Conservation (phyloP, 2,797 vertebrate genomes). For the Fringilla coelebs region DNA sequence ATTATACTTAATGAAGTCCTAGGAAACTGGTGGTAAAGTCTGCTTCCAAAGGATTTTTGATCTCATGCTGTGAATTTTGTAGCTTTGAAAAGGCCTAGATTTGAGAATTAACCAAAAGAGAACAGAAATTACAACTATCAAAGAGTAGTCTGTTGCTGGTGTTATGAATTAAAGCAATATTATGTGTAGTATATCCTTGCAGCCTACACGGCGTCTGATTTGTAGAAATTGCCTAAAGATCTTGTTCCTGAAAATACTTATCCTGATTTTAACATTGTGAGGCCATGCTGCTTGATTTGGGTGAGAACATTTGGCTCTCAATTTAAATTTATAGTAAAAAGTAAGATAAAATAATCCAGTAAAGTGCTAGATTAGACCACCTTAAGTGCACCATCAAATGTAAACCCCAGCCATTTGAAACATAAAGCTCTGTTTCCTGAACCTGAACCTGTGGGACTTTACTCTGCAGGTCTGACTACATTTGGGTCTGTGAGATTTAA, state of each 20-base stretch:
- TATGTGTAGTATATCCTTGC: background rate
- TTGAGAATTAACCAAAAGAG: background rate
- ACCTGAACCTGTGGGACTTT: background rate
- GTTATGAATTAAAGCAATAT: background rate
- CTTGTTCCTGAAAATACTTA: background rate
- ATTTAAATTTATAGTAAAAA: background rate
- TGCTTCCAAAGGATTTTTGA: background rate
- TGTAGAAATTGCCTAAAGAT: background rate
- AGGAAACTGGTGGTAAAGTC: background rate
- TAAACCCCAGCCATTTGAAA: background rate
- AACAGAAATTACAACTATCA: background rate
- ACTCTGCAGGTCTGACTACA: background rate
- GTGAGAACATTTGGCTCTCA: background rate
- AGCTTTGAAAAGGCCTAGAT: background rate
- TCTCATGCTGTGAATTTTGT: background rate
- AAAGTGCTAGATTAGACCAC: background rate
- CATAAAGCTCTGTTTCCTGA: background rate
- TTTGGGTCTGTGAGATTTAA: background rate
- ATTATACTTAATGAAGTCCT: background rate
- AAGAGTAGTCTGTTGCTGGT: background rate
- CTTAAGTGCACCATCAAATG: background rate
- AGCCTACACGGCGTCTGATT: background rate
- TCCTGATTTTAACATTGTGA: background rate
- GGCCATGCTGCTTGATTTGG: background rate
- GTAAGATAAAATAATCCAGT: background rate